Conservation (phyloP, 2,888 invertebrate species). For the Amblyjoppa proteus region DNA sequence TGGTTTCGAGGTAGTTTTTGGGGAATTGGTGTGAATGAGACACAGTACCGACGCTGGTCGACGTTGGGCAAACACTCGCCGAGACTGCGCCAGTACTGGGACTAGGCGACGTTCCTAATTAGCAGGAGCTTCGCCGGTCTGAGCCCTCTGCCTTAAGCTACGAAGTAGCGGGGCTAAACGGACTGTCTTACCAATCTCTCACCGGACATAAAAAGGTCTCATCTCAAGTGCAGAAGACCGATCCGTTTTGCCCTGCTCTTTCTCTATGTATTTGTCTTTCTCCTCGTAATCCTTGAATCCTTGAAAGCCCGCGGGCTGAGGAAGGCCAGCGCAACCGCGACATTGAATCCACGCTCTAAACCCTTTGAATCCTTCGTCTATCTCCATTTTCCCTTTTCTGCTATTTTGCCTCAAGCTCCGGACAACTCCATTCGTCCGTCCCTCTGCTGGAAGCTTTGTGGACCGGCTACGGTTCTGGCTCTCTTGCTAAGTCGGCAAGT, state of each 20-base stretch:
- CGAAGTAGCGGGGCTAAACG: neutral
- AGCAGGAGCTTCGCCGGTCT: conserved; percentile 50
- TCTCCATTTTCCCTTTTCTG: conserved; percentile 32
- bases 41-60: neutral
- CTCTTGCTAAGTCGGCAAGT: neutral
- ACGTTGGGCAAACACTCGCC: neutral
- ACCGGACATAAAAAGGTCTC: neutral
- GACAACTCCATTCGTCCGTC: neutral
- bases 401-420: conserved; percentile 5
- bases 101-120: conserved; percentile 62
- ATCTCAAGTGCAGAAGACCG: neutral
- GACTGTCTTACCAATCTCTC: neutral
- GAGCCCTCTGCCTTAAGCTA: conserved; percentile 18
- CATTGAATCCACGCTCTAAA: conserved; percentile 61
- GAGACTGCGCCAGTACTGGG: neutral
- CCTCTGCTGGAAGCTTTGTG: neutral
- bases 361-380: conserved; percentile 52
- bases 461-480: neutral
- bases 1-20: neutral
- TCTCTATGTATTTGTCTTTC: conserved; percentile 39
- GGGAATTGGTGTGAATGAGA: neutral
- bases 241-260: neutral
- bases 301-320: conserved; percentile 29
- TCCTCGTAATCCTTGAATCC: conserved; percentile 62
- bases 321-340: conserved; percentile 45